A percentile compares a stretch with the other conserved stretches of the same genome.
Conservation (phyloP, 1,140 invertebrate genomes). For the Diachasmimorpha longicaudata region DNA sequence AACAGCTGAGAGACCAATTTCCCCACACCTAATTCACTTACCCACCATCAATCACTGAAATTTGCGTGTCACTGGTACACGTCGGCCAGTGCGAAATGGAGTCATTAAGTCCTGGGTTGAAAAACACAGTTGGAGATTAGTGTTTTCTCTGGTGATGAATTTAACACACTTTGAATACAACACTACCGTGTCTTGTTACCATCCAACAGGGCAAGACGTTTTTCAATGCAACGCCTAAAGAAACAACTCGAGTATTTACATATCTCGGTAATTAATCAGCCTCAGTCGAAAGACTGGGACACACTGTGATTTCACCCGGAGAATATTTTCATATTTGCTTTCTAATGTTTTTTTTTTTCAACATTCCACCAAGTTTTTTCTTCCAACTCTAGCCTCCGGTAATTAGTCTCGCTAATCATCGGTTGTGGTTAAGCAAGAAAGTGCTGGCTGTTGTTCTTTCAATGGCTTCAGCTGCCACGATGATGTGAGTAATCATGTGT, state of each 20-base stretch:
- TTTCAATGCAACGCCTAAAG: constrained; percentile 38
- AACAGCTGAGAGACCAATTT: not conserved
- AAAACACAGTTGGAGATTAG: constrained; percentile 53
- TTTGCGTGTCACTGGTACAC: not conserved
- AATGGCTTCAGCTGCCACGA: no score
- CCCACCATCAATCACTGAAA: not conserved
- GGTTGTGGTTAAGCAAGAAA: no score
- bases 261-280: constrained; percentile 41
- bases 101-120: constrained; percentile 41
- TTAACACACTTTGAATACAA: constrained; percentile 59
- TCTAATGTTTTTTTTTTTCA: constrained; percentile 30
- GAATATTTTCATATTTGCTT: constrained; percentile 32
- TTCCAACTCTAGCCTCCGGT: not conserved
- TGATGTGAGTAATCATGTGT: no score
- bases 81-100: not conserved
- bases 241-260: constrained; percentile 36
- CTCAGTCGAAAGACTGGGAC: constrained; percentile 13
- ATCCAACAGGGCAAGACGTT: constrained; percentile 32
- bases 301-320: constrained; percentile 18
- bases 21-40: not conserved
- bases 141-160: constrained; percentile 49
- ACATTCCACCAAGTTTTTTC: not conserved
- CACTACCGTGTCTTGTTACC: constrained; percentile 48
- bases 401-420: not conserved
- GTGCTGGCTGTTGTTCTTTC: no score